A percentile compares a stretch with the other conserved stretches of the same genome.
Evolutionary conservation across 2,113 vertebrate genomes (phyloP).

Genomic region (Stegastes partitus): DNA sequence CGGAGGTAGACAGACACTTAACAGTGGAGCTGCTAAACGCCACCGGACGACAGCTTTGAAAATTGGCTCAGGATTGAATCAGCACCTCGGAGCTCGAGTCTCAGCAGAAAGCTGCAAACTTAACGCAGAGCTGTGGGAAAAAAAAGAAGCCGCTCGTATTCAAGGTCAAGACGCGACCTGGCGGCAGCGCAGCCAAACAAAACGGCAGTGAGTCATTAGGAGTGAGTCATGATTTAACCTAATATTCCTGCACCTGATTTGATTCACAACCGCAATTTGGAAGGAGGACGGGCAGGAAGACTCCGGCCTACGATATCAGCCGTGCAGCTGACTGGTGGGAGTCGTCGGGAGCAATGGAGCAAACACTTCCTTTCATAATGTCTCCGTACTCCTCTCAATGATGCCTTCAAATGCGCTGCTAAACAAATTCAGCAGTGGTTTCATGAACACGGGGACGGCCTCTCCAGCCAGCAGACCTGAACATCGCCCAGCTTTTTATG

Average conservation of each 20-base stretch:
- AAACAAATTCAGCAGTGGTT: constrained; percentile 44
- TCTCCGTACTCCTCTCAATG: constrained; percentile 21
- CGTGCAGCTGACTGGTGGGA: constrained; percentile 47
- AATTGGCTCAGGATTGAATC: constrained; percentile 42
- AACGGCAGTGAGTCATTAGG: constrained; percentile 41
- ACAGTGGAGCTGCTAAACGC: constrained; percentile 29
- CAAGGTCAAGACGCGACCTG: constrained; percentile 18
- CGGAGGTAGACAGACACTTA: constrained; percentile 12
- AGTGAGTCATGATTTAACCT: constrained; percentile 48
- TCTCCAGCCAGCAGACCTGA: constrained; percentile 47
- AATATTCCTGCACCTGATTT: constrained; percentile 11
- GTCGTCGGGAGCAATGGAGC: constrained; percentile 50
- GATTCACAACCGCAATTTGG: constrained; percentile 26
- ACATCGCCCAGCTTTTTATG: constrained; percentile 49
- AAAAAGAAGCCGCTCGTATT: neutral
- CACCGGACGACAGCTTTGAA: constrained; percentile 25
- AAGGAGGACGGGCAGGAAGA: constrained; percentile 11
- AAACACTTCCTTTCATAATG: constrained; percentile 48
- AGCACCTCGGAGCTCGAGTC: constrained; percentile 29
- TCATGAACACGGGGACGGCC: constrained; percentile 41
- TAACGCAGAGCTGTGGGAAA: constrained; percentile 10
- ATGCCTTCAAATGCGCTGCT: constrained; percentile 36
- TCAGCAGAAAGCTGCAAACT: constrained; percentile 29
- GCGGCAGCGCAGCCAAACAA: constrained; percentile 18
- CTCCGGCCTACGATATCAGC: constrained; percentile 21